phyloP scores from a whole-genome alignment of 2,888 invertebrate species.

The Dolichopus griseipennis region DNA sequence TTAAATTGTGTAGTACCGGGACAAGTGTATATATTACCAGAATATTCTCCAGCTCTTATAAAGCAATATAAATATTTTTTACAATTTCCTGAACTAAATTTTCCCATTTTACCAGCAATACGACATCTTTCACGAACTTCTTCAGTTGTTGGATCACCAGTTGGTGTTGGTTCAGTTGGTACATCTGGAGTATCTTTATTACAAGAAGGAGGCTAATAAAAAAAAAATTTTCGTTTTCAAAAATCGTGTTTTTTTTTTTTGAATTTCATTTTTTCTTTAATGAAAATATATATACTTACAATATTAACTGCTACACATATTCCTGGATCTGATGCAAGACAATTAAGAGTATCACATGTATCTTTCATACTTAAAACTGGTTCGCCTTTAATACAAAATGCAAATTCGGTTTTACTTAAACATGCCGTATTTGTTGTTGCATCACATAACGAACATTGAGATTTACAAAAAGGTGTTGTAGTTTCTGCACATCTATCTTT shows the following conservation, averaged over 20 bases:
- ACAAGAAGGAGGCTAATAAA: neutral
- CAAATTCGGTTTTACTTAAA: neutral
- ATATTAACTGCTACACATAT: no score
- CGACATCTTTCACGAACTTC: neutral
- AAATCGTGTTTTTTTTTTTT: neutral
- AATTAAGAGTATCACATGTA: neutral
- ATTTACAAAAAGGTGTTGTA: neutral
- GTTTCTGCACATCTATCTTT: neutral
- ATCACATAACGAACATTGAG: neutral
- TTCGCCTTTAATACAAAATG: neutral
- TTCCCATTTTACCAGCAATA: neutral
- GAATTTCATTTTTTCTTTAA: neutral
- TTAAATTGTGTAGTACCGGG: neutral
- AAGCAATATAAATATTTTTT: neutral
- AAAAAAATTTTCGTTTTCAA: neutral
- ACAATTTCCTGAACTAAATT: neutral
- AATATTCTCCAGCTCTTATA: neutral
- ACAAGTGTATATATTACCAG: neutral
- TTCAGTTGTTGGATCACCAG: neutral
- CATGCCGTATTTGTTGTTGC: neutral
- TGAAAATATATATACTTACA: neutral
- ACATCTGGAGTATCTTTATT: neutral
- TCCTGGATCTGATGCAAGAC: no score
- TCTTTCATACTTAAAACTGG: neutral
- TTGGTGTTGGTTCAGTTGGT: neutral